A percentile compares a stretch with the other conserved stretches of the same genome.
Conservation (phyloP, 2,888 invertebrate species). For the Plebejus argus region DNA sequence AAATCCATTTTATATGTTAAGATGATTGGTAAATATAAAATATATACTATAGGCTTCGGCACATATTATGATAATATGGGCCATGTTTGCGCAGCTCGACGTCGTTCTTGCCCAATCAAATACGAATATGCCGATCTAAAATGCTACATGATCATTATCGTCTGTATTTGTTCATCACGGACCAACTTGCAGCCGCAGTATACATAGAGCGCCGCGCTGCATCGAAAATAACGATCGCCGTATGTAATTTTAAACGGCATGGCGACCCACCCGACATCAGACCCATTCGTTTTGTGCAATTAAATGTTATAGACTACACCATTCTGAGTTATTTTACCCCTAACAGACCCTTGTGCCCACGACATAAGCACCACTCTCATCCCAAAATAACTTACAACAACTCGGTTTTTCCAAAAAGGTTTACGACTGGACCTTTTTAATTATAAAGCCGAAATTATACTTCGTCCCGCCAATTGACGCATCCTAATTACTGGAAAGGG, state of each 20-base stretch:
- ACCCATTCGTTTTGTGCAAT: constrained; percentile 32
- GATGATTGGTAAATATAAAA: no score
- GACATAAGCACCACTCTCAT: neutral
- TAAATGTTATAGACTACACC: constrained; percentile 36
- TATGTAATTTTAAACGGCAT: constrained; percentile 42
- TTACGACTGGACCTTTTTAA: constrained; percentile 21
- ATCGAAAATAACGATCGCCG: constrained; percentile 42
- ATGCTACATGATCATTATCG: neutral
- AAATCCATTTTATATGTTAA: no score
- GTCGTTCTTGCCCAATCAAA: no score
- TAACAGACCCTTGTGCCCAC: neutral
- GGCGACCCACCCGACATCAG: neutral
- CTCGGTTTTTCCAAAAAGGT: constrained; percentile 17
- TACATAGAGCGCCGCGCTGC: constrained; percentile 42
- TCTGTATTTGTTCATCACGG: neutral
- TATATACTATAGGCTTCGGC: no score
- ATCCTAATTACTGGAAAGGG: constrained; percentile 3
- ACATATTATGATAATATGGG: no score
- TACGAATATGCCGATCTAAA: neutral
- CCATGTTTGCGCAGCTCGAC: no score
- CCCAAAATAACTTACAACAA: neutral
- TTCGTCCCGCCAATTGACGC: constrained; percentile 8
- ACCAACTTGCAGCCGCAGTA: constrained; percentile 35
- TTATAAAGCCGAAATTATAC: constrained; percentile 12
- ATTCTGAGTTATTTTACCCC: neutral